Conservation (phyloP, 1,140 invertebrate genomes). For the Dendrolimus kikuchii region DNA sequence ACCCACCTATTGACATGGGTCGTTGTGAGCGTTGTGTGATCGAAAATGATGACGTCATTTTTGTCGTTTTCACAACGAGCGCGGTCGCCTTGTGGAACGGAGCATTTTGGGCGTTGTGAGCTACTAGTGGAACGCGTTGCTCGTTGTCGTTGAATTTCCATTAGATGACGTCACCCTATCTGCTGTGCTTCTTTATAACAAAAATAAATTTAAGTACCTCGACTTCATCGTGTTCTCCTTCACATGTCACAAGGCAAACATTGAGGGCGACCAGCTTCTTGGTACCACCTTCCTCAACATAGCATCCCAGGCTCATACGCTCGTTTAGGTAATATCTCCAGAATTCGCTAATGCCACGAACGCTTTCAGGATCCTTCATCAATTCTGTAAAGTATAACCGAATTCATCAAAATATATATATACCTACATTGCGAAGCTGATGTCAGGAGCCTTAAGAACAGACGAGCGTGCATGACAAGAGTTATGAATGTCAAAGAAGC, state of each 20-base stretch:
- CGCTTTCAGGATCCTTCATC: constrained; percentile 24
- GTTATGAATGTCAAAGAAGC: too few relatives aligned
- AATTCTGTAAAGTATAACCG: constrained; percentile 20
- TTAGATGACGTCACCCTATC: not conserved
- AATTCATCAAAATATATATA: not conserved
- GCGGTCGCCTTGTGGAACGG: too few relatives aligned
- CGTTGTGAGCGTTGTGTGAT: too few relatives aligned
- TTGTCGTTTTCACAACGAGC: too few relatives aligned
- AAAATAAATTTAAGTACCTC: constrained; percentile 16
- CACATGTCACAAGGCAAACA: constrained; percentile 27
- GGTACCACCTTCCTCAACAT: constrained; percentile 24
- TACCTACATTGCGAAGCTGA: too few relatives aligned
- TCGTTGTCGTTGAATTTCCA: too few relatives aligned
- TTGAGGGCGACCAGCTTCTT: constrained; percentile 35
- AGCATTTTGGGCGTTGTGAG: too few relatives aligned
- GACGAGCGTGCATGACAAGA: too few relatives aligned
- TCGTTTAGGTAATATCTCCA: constrained; percentile 30
- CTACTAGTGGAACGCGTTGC: too few relatives aligned
- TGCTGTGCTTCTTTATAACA: constrained; percentile 2
- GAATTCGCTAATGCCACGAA: constrained; percentile 21
- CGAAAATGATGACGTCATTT: too few relatives aligned
- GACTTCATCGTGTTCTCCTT: constrained; percentile 16
- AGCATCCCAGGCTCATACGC: constrained; percentile 41
- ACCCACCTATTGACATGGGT: too few relatives aligned
- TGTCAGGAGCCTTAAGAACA: too few relatives aligned